phyloP scores from a whole-genome alignment of 1,140 invertebrate genomes.

The Chionoecetes opilio region DNA sequence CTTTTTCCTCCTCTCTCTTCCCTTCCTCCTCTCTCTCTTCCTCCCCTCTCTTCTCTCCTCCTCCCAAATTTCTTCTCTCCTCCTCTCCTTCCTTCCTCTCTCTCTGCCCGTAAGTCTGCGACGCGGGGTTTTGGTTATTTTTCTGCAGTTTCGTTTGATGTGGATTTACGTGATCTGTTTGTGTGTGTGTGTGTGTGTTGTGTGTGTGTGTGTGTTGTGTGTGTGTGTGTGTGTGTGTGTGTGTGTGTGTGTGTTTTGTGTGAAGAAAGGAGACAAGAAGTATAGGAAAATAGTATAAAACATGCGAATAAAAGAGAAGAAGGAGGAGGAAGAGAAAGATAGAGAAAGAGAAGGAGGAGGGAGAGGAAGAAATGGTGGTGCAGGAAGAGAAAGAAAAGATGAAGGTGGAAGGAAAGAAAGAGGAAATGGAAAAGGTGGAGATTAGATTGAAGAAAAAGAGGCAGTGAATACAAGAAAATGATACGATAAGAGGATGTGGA shows the following conservation, averaged over 20 bases:
- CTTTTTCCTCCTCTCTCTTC: background rate
- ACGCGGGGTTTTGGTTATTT: constrained; percentile 19
- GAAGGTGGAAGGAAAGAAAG: background rate
- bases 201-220: constrained; percentile 58
- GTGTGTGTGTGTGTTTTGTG: constrained; percentile 60
- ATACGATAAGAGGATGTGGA: background rate
- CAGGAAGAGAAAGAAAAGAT: background rate
- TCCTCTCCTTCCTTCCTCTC: background rate
- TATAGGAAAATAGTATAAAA: background rate
- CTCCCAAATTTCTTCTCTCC: background rate
- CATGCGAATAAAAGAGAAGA: background rate
- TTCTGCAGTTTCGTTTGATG: constrained; percentile 19
- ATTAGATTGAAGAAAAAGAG: background rate
- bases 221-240: constrained; percentile 65
- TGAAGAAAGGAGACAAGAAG: background rate
- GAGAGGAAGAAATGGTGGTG: background rate
- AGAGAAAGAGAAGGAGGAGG: background rate
- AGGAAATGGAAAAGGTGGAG: background rate
- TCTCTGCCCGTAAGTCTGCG: background rate
- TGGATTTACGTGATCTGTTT: constrained; percentile 22
- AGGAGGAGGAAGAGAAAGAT: background rate
- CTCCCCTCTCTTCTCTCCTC: background rate
- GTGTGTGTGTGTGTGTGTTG: constrained; percentile 34
- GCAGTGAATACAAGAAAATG: background rate
- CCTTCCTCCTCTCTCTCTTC: background rate